Conservation (phyloP, 2,113 vertebrate genomes). For the Phodopus roborovskii region DNA sequence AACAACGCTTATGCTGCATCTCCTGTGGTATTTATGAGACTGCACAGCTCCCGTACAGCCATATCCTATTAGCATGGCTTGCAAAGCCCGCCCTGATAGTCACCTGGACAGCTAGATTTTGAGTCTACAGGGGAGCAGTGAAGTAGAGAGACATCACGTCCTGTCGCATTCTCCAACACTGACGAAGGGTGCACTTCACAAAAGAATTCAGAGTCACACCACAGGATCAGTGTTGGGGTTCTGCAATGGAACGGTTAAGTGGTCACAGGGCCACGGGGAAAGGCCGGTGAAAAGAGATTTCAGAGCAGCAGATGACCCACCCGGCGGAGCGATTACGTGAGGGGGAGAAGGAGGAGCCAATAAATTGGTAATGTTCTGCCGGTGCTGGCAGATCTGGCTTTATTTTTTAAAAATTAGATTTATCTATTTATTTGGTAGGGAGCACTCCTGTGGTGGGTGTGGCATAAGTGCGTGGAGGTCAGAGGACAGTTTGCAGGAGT, state of each 20-base stretch:
- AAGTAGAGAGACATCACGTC: neutral
- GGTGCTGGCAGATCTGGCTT: neutral
- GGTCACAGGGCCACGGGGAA: neutral
- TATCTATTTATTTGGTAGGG: neutral
- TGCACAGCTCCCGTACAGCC: neutral
- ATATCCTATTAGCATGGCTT: neutral
- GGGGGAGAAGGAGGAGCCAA: neutral
- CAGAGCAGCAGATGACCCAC: neutral
- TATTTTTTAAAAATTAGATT: too few relatives aligned
- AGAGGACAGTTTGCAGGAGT: neutral
- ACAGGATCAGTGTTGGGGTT: neutral
- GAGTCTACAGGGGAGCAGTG: neutral
- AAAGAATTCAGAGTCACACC: neutral
- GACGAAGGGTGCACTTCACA: neutral
- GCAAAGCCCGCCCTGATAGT: neutral
- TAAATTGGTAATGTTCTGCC: neutral
- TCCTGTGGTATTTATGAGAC: neutral
- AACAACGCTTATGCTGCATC: neutral
- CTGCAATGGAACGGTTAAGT: neutral
- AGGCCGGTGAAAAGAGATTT: neutral
- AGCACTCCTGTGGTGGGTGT: neutral
- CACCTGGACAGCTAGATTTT: neutral
- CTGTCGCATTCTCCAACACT: neutral
- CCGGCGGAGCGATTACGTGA: neutral
- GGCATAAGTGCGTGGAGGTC: too few relatives aligned